Evolutionary conservation across 2,113 vertebrate genomes (phyloP), one percentile per base, ranked within the genome.

Genomic region (Diadophis punctatus): DNA sequence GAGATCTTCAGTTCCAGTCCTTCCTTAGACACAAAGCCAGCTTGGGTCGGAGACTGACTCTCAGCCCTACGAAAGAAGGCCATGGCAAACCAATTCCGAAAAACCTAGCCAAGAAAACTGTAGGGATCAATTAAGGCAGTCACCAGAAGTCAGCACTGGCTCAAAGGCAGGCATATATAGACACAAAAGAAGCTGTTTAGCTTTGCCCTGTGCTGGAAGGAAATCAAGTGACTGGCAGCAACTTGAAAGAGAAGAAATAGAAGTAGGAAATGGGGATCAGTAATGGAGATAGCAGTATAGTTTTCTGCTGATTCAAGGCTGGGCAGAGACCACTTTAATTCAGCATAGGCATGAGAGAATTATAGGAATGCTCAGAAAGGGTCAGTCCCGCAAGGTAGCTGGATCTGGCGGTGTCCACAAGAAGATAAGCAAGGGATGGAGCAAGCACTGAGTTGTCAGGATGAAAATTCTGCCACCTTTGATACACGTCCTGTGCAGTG

Each of bases 291-390:
- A 80, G 68, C n/a, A 8, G 34, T 80, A 43, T 80, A 39, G 8
- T 80, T 80, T 80, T 20, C n/a, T 74, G 68, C 68, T 20, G n/a
- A 34, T 74, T 80, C 34, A 80, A 39, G 34, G 74, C 39, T 43
- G 34, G 16, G 16, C 18, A 80, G n/a, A 39, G 74, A 43, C 2
- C 34, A 80, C 74, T 43, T 80, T 80, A 18, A 80, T 80, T 43
- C 30, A 90, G 63, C 80, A 91, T 52, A 93, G 93, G 30, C 95
- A 95, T 93, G 34, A 96, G 92, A 90, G 86, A 91, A 58, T 86
- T 53, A 68, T n/a, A n/a, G 63, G 30, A 68, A n/a, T 68, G 30
- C 12, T 68, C 63, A 43, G 5, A 34, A 85, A 86, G 30, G 20
- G 6, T 52, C 25, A 34, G 46, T 22, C 55, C 30, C 30, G 4